Evolutionary conservation across 2,113 vertebrate species (phyloP).

Genomic region (Cynopterus brachyotis): DNA sequence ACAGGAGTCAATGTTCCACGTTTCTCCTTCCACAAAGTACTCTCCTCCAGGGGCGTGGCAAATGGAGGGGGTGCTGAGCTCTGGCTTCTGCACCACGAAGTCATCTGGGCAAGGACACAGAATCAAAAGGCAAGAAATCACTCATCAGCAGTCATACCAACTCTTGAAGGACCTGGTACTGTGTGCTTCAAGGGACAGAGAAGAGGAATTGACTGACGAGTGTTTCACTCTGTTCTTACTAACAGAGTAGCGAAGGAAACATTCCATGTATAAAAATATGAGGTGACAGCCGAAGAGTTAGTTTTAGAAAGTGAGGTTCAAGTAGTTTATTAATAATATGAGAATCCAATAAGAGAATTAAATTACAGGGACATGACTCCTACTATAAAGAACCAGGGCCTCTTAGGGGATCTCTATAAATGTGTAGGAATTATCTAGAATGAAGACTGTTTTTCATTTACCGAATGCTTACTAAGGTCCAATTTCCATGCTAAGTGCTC

Average conservation of each 20-base stretch:
- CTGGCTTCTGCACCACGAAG: conserved; percentile 87
- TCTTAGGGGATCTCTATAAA: not conserved
- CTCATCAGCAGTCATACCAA: not conserved
- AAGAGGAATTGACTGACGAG: not conserved
- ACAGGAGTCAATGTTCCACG: conserved; percentile 93
- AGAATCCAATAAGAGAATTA: not conserved
- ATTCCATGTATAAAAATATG: not conserved
- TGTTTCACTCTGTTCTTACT: not conserved
- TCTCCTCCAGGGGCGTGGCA: conserved; percentile 93
- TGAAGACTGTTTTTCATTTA: not conserved
- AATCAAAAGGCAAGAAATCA: conserved; percentile 2
- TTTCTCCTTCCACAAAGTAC: conserved; percentile 93
- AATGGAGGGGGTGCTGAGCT: conserved; percentile 88
- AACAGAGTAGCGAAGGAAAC: not conserved
- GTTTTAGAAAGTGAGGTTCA: not conserved
- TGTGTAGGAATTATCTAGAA: not conserved
- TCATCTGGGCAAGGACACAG: conserved; percentile 83
- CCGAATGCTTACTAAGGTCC: not conserved
- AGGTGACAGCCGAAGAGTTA: not conserved
- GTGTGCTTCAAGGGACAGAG: not conserved
- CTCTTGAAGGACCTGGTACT: not conserved
- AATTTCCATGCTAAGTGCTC: not conserved
- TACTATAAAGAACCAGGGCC: not conserved
- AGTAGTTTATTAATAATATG: not conserved
- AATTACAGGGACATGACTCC: not conserved